Evolutionary conservation across 2,113 vertebrate genomes (phyloP).

Genomic region (Coptodon bakossiorum): DNA sequence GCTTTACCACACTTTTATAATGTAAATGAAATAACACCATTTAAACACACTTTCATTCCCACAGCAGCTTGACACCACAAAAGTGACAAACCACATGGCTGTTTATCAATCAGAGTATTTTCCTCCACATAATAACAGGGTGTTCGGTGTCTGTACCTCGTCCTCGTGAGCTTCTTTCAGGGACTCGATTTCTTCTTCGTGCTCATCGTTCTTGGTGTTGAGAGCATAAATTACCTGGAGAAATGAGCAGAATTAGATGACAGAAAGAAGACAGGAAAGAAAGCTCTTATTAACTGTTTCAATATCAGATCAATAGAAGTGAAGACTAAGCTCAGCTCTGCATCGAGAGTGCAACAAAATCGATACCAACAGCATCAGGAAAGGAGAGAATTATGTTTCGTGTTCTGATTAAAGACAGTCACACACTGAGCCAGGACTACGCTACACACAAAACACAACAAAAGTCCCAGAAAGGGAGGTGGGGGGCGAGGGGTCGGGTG

Average conservation of each 20-base stretch:
- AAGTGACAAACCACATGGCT: not conserved
- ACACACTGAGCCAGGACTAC: not conserved
- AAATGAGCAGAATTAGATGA: not conserved
- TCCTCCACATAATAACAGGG: not conserved
- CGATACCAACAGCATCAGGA: not conserved
- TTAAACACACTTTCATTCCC: not conserved
- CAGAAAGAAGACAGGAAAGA: not conserved
- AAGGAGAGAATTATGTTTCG: not conserved
- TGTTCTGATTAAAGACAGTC: not conserved
- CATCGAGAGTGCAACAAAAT: not conserved
- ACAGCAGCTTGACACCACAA: not conserved
- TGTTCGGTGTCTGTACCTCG: slow-evolving; percentile 69
- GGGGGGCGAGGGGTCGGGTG: not conserved
- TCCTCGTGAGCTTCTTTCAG: slow-evolving; percentile 93
- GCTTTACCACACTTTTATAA: not conserved
- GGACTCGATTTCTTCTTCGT: slow-evolving; percentile 90
- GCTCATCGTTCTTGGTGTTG: slow-evolving; percentile 97
- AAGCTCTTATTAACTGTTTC: not conserved
- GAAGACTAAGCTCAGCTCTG: not conserved
- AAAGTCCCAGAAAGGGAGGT: not conserved
- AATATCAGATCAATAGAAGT: not conserved
- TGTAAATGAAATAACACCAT: not conserved
- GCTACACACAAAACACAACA: not conserved
- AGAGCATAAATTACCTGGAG: slow-evolving; percentile 93
- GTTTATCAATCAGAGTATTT: not conserved